These are phyloP conservation scores for Sesamia nonagrioides DNA, from an alignment of 1,140 invertebrate species.

Conservation along the genomic window DNA sequence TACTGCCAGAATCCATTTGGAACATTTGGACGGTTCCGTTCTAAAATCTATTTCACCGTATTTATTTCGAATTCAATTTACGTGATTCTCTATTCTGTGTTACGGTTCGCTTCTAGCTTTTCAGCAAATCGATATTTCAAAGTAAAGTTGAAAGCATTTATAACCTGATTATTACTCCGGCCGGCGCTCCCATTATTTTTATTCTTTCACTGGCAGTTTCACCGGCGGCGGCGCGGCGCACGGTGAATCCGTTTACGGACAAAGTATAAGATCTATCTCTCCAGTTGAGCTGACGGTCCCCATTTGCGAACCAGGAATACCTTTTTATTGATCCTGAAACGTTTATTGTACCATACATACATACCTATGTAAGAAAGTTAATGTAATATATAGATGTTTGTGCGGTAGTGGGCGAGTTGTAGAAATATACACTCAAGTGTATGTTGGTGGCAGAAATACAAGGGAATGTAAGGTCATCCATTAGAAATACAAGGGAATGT, in stretches of 20 bases:
- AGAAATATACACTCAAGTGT: neutral
- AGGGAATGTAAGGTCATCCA: neutral
- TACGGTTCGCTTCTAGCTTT: neutral
- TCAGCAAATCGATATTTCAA: slow-evolving; percentile 7
- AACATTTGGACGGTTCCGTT: slow-evolving; percentile 3
- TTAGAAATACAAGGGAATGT: too few relatives aligned
- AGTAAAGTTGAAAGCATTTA: slow-evolving; percentile 1
- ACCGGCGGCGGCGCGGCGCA: neutral
- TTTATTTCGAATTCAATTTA: slow-evolving; percentile 27
- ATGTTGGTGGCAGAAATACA: neutral
- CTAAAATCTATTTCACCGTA: slow-evolving; percentile 3
- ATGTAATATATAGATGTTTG: neutral
- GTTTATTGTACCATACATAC: slow-evolving; percentile 4
- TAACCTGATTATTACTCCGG: slow-evolving; percentile 10
- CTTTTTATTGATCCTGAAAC: slow-evolving; percentile 33
- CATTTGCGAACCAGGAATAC: slow-evolving; percentile 32
- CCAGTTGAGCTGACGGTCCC: slow-evolving; percentile 8
- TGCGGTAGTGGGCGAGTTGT: neutral
- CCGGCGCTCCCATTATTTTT: slow-evolving; percentile 22
- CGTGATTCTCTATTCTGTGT: neutral
- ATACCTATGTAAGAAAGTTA: slow-evolving; percentile 8
- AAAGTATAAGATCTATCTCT: slow-evolving; percentile 36
- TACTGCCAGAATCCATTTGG: slow-evolving; percentile 32
- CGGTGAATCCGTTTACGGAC: slow-evolving; percentile 33
- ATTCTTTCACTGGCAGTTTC: slow-evolving; percentile 28